These are phyloP conservation scores for Liodrosophila aerea DNA, from an alignment of 2,888 invertebrate genomes.

Conservation along the genomic window DNA sequence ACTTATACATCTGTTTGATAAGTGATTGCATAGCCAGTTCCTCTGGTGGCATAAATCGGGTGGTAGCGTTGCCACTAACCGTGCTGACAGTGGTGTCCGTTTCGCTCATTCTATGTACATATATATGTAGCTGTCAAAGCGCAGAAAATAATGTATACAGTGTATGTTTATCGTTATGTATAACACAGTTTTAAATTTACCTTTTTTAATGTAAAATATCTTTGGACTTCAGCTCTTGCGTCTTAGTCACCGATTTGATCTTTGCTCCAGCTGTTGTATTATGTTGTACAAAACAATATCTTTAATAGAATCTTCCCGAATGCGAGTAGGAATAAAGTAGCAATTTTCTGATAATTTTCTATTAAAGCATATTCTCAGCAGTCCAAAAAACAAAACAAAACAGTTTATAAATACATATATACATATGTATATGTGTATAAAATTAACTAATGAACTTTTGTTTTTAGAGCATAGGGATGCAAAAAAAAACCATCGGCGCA, in stretches of 20 bases:
- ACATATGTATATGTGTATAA: too few species aligned
- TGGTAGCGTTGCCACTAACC: not conserved
- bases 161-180: not conserved
- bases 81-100: conserved; percentile 6
- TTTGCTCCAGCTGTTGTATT: conserved; percentile 7
- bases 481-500: too few species aligned
- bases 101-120: conserved; percentile 39
- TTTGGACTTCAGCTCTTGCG: conserved; percentile 59
- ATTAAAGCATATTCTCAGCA: too few species aligned
- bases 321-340: too few species aligned
- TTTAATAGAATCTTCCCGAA: too few species aligned
- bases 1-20: conserved; percentile 84
- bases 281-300: not conserved
- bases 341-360: too few species aligned
- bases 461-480: too few species aligned
- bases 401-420: too few species aligned
- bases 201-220: conserved; percentile 19
- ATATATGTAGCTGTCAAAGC: too few species aligned
- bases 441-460: too few species aligned
- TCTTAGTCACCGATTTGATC: conserved; percentile 52
- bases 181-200: conserved; percentile 14
- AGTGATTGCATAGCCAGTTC: conserved; percentile 73
- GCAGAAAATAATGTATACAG: not conserved
- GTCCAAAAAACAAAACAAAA: too few species aligned
- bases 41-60: conserved; percentile 67